Percentiles rank a stretch among this genome's conserved stretches.
These are phyloP conservation scores for Rotaria sp. DNA, from an alignment of 2,888 invertebrate genomes.

Conservation along the genomic window DNA sequence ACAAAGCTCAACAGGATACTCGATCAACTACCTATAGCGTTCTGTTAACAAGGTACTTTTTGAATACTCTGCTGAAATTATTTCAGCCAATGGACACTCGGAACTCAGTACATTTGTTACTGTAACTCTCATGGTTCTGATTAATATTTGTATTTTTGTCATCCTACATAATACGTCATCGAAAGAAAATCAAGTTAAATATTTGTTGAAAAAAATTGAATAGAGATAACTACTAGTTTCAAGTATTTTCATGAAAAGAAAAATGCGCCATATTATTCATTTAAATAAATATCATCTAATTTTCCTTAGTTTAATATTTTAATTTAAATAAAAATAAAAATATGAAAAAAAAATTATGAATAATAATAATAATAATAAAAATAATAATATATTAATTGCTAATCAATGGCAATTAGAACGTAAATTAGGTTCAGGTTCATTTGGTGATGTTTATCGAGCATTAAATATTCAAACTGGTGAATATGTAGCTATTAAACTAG, in stretches of 20 bases:
- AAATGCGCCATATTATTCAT: not conserved
- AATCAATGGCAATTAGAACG: not conserved
- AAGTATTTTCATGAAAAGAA: not conserved
- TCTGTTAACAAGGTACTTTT: no score
- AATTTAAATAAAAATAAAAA: not conserved
- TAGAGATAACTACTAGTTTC: not conserved
- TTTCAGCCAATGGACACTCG: no score
- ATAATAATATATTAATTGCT: constrained; percentile 2
- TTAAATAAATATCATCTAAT: not conserved
- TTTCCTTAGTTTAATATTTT: not conserved
- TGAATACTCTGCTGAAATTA: no score
- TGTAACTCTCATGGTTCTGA: no score
- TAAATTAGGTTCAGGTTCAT: constrained; percentile 22
- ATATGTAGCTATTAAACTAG: not conserved
- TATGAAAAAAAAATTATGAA: not conserved
- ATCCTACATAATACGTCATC: no score
- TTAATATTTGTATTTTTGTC: no score
- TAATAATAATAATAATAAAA: not conserved
- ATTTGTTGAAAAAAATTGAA: no score
- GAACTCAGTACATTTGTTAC: no score
- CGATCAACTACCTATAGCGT: no score
- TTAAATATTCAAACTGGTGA: not conserved
- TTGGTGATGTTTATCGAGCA: constrained; percentile 18
- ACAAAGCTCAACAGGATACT: no score
- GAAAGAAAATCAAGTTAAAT: no score